Percentiles rank a stretch among this genome's conserved stretches.
Conservation (phyloP, 2,797 vertebrate genomes). For the Microcaecilia unicolor region DNA sequence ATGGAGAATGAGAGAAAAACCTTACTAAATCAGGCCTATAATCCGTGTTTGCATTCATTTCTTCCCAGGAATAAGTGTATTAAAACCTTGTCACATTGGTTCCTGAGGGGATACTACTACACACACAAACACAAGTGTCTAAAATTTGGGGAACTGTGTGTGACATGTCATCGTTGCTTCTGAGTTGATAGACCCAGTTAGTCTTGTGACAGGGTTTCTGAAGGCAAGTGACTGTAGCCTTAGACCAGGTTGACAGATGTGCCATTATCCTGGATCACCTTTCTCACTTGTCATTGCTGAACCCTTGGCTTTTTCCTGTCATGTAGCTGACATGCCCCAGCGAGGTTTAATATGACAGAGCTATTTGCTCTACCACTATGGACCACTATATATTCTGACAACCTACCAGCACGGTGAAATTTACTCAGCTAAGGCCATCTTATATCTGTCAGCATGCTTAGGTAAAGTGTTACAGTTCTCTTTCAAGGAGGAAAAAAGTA, state of each 20-base stretch:
- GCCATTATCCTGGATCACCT: slow-evolving; percentile 43
- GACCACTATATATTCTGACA: slow-evolving; percentile 36
- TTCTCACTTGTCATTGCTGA: slow-evolving; percentile 63
- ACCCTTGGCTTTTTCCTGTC: slow-evolving; percentile 37
- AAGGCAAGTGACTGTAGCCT: slow-evolving; percentile 15
- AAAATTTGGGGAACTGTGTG: slow-evolving; percentile 11
- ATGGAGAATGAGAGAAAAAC: no score
- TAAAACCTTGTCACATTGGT: no score
- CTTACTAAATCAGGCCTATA: no score
- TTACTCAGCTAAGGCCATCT: slow-evolving; percentile 27
- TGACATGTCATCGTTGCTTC: neutral
- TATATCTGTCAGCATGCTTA: slow-evolving; percentile 43
- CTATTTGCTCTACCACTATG: slow-evolving; percentile 39
- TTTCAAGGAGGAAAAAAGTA: slow-evolving; percentile 27
- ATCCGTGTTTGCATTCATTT: no score
- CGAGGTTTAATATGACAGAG: slow-evolving; percentile 53
- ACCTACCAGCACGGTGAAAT: slow-evolving; percentile 32
- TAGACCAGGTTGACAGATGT: slow-evolving; percentile 37
- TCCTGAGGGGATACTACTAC: no score
- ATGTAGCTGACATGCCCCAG: slow-evolving; percentile 20
- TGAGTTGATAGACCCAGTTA: neutral
- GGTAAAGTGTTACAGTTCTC: slow-evolving; percentile 45
- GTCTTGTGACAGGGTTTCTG: slow-evolving; percentile 12
- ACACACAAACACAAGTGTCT: no score
- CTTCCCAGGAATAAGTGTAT: no score